Evolutionary conservation across 1,140 invertebrate genomes (phyloP).

Genomic region (Drosophila nigrodunni): DNA sequence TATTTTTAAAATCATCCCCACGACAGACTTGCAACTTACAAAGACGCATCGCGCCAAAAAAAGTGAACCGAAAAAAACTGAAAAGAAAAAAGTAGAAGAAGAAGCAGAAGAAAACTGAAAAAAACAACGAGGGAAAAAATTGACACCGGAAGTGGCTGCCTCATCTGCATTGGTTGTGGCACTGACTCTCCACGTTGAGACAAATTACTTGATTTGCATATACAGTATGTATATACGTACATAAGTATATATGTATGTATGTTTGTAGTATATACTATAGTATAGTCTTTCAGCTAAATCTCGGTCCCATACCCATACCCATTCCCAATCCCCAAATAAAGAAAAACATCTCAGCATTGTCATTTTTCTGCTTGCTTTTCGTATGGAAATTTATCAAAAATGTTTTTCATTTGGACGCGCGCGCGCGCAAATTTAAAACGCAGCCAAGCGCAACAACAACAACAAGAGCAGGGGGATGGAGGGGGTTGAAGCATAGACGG

Average conservation of each 20-base stretch:
- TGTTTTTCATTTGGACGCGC: conserved; percentile 32
- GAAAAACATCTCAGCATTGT: conserved; percentile 76
- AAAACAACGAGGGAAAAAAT: conserved; percentile 49
- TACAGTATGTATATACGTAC: conserved; percentile 21
- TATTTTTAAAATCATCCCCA: conserved; percentile 79
- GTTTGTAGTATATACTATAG: conserved; percentile 27
- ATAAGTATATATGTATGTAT: conserved; percentile 9
- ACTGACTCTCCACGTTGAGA: conserved; percentile 53
- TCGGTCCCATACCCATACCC: background rate
- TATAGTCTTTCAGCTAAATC: conserved; percentile 39
- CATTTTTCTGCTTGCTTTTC: conserved; percentile 71
- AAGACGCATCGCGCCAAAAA: conserved; percentile 18
- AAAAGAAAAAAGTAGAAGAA: conserved; percentile 16
- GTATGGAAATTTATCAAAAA: conserved; percentile 74
- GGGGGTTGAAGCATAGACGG: no score
- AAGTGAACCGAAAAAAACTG: background rate
- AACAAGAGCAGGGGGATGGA: conserved; percentile 6
- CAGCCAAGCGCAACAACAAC: conserved; percentile 66
- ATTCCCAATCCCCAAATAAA: conserved; percentile 34
- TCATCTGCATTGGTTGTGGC: conserved; percentile 58
- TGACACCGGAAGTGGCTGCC: conserved; percentile 80
- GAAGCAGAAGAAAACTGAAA: conserved; percentile 33
- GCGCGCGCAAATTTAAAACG: conserved; percentile 68
- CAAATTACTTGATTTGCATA: conserved; percentile 83
- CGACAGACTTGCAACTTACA: conserved; percentile 47